phyloP scores from a whole-genome alignment of 2,888 invertebrate species.

The Dermolepida albohirtum region DNA sequence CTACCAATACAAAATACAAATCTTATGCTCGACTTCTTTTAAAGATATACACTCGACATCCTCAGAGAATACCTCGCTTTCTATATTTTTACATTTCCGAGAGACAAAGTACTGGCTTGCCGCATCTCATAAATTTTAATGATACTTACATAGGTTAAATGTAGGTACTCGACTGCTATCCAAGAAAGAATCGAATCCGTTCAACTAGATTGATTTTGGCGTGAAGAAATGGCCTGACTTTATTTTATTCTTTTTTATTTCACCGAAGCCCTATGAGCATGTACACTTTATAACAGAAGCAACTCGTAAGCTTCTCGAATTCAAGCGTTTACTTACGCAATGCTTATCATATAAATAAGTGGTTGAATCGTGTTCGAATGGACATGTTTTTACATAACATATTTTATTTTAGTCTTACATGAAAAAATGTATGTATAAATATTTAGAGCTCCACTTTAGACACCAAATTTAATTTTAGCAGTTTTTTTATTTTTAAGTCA shows the following conservation, averaged over 20 bases:
- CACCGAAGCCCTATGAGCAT: background rate
- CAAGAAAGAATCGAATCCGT: conserved; percentile 7
- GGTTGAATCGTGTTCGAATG: no score
- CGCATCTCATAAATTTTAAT: conserved; percentile 35
- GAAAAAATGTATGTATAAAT: no score
- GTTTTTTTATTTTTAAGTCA: no score
- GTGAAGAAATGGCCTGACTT: background rate
- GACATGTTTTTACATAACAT: no score
- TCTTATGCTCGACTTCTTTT: conserved; percentile 33
- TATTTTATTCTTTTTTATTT: background rate
- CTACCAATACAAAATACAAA: conserved; percentile 14
- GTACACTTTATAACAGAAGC: no score
- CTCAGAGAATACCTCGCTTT: background rate
- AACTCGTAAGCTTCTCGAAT: no score
- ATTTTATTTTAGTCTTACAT: no score
- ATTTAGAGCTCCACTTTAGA: no score
- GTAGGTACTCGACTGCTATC: conserved; percentile 6
- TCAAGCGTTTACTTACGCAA: no score
- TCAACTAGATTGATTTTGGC: conserved; percentile 6
- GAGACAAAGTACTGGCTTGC: conserved; percentile 16
- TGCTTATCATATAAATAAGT: no score
- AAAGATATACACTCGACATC: conserved; percentile 25
- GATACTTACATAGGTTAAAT: conserved; percentile 10
- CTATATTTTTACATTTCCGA: conserved; percentile 10
- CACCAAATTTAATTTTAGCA: no score